phyloP scores from a whole-genome alignment of 2,888 invertebrate species.

The Frankliniella intonsa region DNA sequence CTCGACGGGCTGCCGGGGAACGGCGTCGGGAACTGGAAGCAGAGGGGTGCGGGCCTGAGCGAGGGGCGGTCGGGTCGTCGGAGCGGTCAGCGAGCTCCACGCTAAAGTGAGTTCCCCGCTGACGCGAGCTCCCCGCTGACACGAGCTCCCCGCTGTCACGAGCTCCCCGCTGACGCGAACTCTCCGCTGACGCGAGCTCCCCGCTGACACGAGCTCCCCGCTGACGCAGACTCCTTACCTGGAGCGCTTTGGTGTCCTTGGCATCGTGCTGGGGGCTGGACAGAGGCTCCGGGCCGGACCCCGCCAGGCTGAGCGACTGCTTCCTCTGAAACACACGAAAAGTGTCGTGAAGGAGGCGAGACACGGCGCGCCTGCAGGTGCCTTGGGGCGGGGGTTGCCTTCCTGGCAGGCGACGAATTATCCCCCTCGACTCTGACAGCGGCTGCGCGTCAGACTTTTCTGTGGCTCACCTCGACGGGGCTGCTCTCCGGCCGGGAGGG shows the following conservation, averaged over 20 bases:
- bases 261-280: slow-evolving; percentile 2
- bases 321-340: background rate
- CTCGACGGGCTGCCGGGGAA: slow-evolving; percentile 1
- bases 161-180: too few relatives aligned
- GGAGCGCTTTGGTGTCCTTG: slow-evolving; percentile 4
- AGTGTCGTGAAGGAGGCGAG: slow-evolving; percentile 35
- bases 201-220: too few relatives aligned
- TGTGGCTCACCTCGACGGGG: slow-evolving; percentile 40
- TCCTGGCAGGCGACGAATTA: too few relatives aligned
- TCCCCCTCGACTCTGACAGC: slow-evolving; percentile 32
- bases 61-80: background rate
- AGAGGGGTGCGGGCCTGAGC: background rate
- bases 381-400: slow-evolving; percentile 33
- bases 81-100: too few relatives aligned
- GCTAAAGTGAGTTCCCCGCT: too few relatives aligned
- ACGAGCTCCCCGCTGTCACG: too few relatives aligned
- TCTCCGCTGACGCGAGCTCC: too few relatives aligned
- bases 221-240: too few relatives aligned
- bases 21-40: background rate
- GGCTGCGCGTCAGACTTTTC: too few relatives aligned
- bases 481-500: slow-evolving; percentile 38
- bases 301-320: background rate
- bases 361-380: slow-evolving; percentile 10
- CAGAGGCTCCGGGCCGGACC: background rate
- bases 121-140: too few relatives aligned